Conservation (phyloP, 2,797 vertebrate species). For the Bradypodion ventrale region DNA sequence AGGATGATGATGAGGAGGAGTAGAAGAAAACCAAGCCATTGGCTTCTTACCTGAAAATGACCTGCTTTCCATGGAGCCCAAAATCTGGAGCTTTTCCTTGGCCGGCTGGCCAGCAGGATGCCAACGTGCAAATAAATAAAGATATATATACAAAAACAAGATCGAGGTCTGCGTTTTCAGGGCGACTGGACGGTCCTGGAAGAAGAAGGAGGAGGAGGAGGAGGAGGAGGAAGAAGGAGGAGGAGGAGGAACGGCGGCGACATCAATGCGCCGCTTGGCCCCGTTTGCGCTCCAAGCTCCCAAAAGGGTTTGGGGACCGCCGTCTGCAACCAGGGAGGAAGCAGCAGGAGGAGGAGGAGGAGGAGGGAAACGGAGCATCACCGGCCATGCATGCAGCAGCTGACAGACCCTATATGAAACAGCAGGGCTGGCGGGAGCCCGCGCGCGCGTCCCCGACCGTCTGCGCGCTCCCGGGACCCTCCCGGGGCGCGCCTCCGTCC, state of each 20-base stretch:
- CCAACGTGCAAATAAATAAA: neutral
- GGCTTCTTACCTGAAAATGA: conserved; percentile 76
- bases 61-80: conserved; percentile 52
- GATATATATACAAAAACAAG: conserved; percentile 36
- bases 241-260: conserved; percentile 32
- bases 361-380: conserved; percentile 65
- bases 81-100: no score
- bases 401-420: conserved; percentile 64
- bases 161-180: conserved; percentile 72
- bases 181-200: conserved; percentile 71
- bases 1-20: neutral
- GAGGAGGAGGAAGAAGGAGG: no score
- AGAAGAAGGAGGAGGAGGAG: neutral
- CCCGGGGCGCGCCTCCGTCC: no score
- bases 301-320: conserved; percentile 80
- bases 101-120: no score
- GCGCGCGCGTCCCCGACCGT: neutral
- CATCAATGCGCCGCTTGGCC: conserved; percentile 38
- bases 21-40: conserved; percentile 1
- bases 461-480: no score
- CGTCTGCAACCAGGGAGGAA: conserved; percentile 75
- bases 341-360: conserved; percentile 22
- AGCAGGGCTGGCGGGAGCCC: conserved; percentile 64
- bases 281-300: conserved; percentile 68
- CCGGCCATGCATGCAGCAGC: conserved; percentile 81